Percentiles rank a stretch among this genome's conserved stretches.
Conservation (phyloP, 37 sponge, comb jelly and placozoan genomes). For the Lycopodina hypogea region DNA sequence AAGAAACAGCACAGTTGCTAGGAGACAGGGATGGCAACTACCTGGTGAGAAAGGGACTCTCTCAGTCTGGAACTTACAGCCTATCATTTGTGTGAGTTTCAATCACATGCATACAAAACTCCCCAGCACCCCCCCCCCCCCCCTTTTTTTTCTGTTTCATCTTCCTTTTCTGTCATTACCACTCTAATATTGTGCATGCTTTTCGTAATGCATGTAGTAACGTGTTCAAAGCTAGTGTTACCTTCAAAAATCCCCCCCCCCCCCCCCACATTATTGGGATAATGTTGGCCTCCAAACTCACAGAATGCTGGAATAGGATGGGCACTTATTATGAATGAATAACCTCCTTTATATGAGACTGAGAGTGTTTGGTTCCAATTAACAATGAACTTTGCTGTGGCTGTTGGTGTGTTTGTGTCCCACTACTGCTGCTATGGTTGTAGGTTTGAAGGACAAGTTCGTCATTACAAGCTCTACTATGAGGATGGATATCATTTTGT, state of each 20-base stretch:
- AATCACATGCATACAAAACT: background rate
- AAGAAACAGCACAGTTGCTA: conserved; percentile 55
- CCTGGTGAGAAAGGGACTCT: conserved; percentile 70
- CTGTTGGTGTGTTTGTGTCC: background rate
- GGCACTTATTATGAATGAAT: background rate
- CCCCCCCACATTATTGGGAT: too few relatives aligned
- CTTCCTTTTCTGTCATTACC: background rate
- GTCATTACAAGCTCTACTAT: conserved; percentile 71
- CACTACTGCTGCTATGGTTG: background rate
- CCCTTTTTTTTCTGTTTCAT: background rate
- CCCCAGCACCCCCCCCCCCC: background rate
- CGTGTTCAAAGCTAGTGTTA: too few relatives aligned
- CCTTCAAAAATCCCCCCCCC: too few relatives aligned
- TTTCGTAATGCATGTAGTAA: too few relatives aligned
- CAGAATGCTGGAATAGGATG: background rate
- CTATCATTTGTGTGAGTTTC: conserved; percentile 80
- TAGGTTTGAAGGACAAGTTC: conserved; percentile 59
- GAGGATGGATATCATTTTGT: conserved; percentile 53
- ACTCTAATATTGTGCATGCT: too few relatives aligned
- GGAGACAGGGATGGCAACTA: conserved; percentile 66
- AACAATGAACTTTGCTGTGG: background rate
- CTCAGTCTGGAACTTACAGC: conserved; percentile 72
- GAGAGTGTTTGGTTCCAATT: background rate
- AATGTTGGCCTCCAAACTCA: too few relatives aligned
- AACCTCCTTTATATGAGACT: background rate